Percentiles rank a stretch among this genome's conserved stretches.
These are phyloP conservation scores for Nannobrachium achirus DNA, from an alignment of 2,113 vertebrate species.

Conservation along the genomic window DNA sequence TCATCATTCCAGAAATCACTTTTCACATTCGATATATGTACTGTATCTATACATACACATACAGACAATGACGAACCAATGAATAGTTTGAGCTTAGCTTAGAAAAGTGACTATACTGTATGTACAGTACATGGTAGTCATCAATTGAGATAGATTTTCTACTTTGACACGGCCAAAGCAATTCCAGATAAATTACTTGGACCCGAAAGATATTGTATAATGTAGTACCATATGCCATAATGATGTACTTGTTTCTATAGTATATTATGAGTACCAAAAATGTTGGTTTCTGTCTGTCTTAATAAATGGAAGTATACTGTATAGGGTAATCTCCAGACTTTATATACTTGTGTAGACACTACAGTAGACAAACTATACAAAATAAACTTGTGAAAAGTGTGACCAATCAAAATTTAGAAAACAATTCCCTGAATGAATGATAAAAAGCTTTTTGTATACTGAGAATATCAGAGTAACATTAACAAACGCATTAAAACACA, in stretches of 20 bases:
- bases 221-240: constrained; percentile 51
- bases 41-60: too few species aligned
- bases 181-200: constrained; percentile 24
- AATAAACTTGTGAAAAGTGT: constrained; percentile 36
- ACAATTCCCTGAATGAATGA: constrained; percentile 69
- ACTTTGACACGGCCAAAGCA: constrained; percentile 22
- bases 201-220: constrained; percentile 57
- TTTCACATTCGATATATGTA: background rate
- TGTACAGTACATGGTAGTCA: background rate
- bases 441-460: constrained; percentile 7
- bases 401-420: constrained; percentile 58
- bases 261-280: constrained; percentile 17
- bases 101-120: background rate
- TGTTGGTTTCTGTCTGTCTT: constrained; percentile 23
- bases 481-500: constrained; percentile 13
- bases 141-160: constrained; percentile 26
- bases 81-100: constrained; percentile 14
- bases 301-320: constrained; percentile 33
- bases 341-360: constrained; percentile 29
- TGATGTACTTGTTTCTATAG: constrained; percentile 44
- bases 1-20: background rate
- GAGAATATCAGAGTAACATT: constrained; percentile 24
- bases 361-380: constrained; percentile 34
- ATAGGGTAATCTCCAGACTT: constrained; percentile 32
- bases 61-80: background rate